These are phyloP conservation scores for Drosophila tsacasi DNA, from an alignment of 1,140 invertebrate species.

Conservation along the genomic window DNA sequence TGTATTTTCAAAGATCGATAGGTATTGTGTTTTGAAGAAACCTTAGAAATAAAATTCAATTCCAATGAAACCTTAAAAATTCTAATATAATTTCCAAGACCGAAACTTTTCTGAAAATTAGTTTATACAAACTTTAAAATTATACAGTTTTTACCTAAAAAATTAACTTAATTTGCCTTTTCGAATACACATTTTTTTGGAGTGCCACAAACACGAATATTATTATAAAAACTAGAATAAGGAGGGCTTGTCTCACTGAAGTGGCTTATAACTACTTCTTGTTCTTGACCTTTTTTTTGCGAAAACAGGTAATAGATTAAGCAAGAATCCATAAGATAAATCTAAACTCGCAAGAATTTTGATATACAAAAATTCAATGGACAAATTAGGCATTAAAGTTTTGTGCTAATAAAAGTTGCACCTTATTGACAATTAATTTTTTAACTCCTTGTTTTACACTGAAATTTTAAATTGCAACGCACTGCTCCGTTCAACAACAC, in stretches of 20 bases:
- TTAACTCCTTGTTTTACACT: neutral
- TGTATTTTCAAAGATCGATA: no score
- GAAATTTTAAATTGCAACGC: constrained; percentile 7
- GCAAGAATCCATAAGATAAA: no score
- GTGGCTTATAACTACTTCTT: constrained; percentile 1
- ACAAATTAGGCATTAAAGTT: neutral
- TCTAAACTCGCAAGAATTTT: neutral
- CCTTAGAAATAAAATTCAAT: neutral
- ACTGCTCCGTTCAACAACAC: neutral
- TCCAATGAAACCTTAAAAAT: no score
- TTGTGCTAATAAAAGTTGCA: neutral
- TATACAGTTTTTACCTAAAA: neutral
- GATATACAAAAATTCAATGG: neutral
- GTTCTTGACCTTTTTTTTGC: constrained; percentile 1
- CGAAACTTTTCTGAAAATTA: neutral
- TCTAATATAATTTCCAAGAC: no score
- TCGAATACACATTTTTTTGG: neutral
- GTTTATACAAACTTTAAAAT: no score
- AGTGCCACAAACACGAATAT: neutral
- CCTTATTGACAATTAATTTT: neutral
- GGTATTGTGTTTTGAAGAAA: neutral
- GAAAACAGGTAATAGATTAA: neutral
- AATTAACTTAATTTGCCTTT: neutral
- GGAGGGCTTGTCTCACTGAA: constrained; percentile 10
- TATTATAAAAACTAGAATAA: neutral